These are phyloP conservation scores for Anoplopoma fimbria DNA, from an alignment of 2,113 vertebrate genomes.

Conservation along the genomic window DNA sequence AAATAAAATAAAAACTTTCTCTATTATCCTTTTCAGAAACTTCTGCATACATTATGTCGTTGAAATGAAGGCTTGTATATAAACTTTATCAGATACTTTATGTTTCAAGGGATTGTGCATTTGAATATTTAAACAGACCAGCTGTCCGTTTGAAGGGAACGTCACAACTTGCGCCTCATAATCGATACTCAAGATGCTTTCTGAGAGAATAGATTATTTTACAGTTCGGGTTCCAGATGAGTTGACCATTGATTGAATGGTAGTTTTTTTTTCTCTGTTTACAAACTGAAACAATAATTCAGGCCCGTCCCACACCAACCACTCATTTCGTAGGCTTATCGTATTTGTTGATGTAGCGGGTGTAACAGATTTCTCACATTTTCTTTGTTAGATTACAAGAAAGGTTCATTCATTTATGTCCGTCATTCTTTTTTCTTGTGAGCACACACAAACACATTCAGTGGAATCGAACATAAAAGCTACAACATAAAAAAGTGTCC, in stretches of 20 bases:
- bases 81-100: constrained; percentile 31
- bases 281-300: not conserved
- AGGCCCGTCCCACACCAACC: not conserved
- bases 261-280: not conserved
- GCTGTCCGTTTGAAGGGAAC: too few relatives aligned
- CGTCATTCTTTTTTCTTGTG: not conserved
- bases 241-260: not conserved
- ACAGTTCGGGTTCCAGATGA: not conserved
- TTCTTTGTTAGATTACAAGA: not conserved
- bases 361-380: not conserved
- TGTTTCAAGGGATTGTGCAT: constrained; percentile 23
- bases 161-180: too few relatives aligned
- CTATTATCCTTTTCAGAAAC: not conserved
- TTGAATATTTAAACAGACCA: not conserved
- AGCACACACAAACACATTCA: not conserved
- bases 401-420: not conserved
- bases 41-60: constrained; percentile 15
- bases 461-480: not conserved
- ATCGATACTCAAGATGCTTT: not conserved
- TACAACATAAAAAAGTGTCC: not conserved
- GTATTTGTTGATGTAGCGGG: not conserved
- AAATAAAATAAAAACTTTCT: not conserved
- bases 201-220: not conserved
- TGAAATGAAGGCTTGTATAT: constrained; percentile 73
- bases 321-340: too few relatives aligned